A percentile compares a stretch with the other conserved stretches of the same genome.
Conservation (phyloP, 2,888 invertebrate species). For the Acanthoscelides obtectus region DNA sequence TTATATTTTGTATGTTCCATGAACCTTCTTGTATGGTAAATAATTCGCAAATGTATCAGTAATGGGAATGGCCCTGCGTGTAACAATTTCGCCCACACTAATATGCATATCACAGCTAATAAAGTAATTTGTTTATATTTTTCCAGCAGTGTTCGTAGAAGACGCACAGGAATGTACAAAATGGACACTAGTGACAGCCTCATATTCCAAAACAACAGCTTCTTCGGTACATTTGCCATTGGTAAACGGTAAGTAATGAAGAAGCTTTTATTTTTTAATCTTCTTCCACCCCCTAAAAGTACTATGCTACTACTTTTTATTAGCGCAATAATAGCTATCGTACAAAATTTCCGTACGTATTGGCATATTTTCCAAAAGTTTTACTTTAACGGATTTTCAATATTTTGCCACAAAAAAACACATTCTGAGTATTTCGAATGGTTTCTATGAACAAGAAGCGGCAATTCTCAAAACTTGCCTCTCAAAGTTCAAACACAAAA, state of each 20-base stretch:
- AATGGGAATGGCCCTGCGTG: too few species aligned
- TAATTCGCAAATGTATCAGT: too few species aligned
- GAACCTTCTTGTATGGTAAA: too few species aligned
- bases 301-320: neutral
- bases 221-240: conserved; percentile 42
- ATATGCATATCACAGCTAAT: neutral
- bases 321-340: neutral
- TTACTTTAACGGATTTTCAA: too few species aligned
- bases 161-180: conserved; percentile 42
- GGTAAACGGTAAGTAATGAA: conserved; percentile 43
- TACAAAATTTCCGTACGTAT: neutral
- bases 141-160: conserved; percentile 27
- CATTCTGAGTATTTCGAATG: neutral
- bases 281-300: too few species aligned
- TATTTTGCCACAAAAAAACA: neutral
- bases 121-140: conserved; percentile 4
- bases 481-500: too few species aligned
- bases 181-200: conserved; percentile 41
- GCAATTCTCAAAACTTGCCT: too few species aligned
- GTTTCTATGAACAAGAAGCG: too few species aligned
- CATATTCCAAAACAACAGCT: conserved; percentile 43
- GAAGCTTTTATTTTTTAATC: too few species aligned
- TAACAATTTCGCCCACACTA: too few species aligned
- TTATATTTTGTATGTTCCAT: too few species aligned
- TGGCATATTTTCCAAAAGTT: neutral